Percentiles rank a stretch among this genome's conserved stretches.
Evolutionary conservation across 1,140 invertebrate species (phyloP).

Genomic region (Arctopsyche grandis): DNA sequence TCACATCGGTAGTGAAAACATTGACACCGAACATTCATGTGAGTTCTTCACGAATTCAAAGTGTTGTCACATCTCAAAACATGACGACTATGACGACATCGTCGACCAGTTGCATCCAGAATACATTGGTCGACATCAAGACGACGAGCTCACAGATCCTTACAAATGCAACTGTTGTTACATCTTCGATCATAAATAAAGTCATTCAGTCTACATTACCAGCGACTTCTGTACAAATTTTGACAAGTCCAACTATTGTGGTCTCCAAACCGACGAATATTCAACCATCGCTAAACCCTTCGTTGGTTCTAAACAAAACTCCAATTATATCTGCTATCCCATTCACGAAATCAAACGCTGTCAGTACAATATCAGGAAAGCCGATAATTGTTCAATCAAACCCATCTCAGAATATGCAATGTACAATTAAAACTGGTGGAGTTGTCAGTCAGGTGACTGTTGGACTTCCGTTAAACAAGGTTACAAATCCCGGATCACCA

Average conservation of each 20-base stretch:
- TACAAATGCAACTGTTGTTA: neutral
- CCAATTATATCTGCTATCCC: neutral
- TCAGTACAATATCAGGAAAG: constrained; percentile 22
- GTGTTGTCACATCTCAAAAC: neutral
- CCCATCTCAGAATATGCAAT: constrained; percentile 1
- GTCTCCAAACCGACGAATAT: neutral
- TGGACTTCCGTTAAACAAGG: constrained; percentile 1
- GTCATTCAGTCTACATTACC: neutral
- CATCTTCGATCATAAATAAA: neutral
- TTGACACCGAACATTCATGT: constrained; percentile 43
- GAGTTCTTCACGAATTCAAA: constrained; percentile 39
- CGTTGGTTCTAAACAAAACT: neutral
- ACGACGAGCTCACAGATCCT: constrained; percentile 16
- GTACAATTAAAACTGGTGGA: neutral
- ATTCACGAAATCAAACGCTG: constrained; percentile 5
- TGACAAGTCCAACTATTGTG: neutral
- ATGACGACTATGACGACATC: neutral
- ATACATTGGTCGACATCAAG: constrained; percentile 20
- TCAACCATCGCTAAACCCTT: too few species aligned
- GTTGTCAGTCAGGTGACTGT: neutral
- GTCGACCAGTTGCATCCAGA: neutral
- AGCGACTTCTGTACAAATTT: neutral
- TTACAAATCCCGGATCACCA: neutral
- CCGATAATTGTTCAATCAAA: neutral
- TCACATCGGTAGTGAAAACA: constrained; percentile 46